Conservation (phyloP, 2,888 invertebrate species). For the Pyrrhopygopsis socrates region DNA sequence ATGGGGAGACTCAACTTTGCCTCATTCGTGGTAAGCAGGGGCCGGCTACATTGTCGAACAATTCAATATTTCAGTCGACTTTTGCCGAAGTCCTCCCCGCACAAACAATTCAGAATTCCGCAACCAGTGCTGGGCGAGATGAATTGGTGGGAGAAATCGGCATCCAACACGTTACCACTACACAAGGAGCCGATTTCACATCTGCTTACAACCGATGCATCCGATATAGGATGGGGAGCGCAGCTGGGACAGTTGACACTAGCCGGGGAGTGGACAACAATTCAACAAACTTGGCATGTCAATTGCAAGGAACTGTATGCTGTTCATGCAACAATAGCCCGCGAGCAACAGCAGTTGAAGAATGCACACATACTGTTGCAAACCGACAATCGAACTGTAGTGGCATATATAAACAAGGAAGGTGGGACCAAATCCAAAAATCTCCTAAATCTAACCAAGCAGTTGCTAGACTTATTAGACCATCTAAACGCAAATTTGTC, state of each 20-base stretch:
- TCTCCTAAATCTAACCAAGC: constrained; percentile 53
- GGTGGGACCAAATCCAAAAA: constrained; percentile 76
- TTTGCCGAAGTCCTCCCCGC: constrained; percentile 31
- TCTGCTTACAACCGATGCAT: constrained; percentile 75
- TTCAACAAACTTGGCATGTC: constrained; percentile 72
- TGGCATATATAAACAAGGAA: constrained; percentile 72
- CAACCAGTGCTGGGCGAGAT: constrained; percentile 45
- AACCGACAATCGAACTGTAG: constrained; percentile 50
- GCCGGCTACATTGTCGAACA: constrained; percentile 69
- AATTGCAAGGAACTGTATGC: constrained; percentile 59
- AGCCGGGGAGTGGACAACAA: constrained; percentile 57
- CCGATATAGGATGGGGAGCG: constrained; percentile 68
- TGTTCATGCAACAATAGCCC: constrained; percentile 45
- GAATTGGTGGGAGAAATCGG: constrained; percentile 63
- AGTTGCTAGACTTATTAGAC: constrained; percentile 45
- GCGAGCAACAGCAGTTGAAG: constrained; percentile 23
- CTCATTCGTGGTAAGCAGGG: constrained; percentile 52
- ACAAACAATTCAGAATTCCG: constrained; percentile 18
- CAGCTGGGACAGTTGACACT: constrained; percentile 45
- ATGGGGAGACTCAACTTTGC: constrained; percentile 22
- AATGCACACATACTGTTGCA: constrained; percentile 51
- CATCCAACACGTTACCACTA: constrained; percentile 38
- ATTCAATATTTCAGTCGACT: constrained; percentile 63
- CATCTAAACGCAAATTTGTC: constrained; percentile 5
- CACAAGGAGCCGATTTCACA: constrained; percentile 51